Evolutionary conservation across 2,797 vertebrate genomes (phyloP).

Genomic region (Syngnathus rostellatus): DNA sequence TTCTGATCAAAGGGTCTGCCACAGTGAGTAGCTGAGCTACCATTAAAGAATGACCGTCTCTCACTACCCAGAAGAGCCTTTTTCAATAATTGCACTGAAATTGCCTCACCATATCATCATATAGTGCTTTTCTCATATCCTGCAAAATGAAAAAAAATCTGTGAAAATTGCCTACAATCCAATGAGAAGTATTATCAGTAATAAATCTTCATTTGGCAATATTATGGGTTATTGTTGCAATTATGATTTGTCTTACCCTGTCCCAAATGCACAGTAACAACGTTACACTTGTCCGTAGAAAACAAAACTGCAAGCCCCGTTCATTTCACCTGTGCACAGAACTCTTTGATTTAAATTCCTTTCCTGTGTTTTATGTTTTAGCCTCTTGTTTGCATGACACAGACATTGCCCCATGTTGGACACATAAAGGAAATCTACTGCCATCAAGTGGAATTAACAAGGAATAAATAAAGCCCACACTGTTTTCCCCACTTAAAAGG

Average conservation of each 20-base stretch:
- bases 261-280: not conserved
- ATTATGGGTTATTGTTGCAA: not conserved
- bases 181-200: not conserved
- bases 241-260: not conserved
- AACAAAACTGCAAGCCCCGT: not conserved
- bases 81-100: not conserved
- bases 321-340: not conserved
- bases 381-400: conserved; percentile 14
- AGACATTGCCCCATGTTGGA: not conserved
- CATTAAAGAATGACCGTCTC: not conserved
- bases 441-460: conserved; percentile 50
- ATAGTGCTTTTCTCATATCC: not conserved
- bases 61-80: not conserved
- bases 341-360: not conserved
- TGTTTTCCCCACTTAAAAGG: not conserved
- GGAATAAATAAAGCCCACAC: not conserved
- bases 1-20: not conserved
- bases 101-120: not conserved
- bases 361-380: not conserved
- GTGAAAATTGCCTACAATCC: not conserved
- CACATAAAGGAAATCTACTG: conserved; percentile 51
- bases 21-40: not conserved
- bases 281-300: too few species aligned
- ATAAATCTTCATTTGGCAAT: not conserved
- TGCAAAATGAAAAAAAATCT: not conserved